phyloP scores from a whole-genome alignment of 2,888 invertebrate species.

The Xestia rhomboidea region DNA sequence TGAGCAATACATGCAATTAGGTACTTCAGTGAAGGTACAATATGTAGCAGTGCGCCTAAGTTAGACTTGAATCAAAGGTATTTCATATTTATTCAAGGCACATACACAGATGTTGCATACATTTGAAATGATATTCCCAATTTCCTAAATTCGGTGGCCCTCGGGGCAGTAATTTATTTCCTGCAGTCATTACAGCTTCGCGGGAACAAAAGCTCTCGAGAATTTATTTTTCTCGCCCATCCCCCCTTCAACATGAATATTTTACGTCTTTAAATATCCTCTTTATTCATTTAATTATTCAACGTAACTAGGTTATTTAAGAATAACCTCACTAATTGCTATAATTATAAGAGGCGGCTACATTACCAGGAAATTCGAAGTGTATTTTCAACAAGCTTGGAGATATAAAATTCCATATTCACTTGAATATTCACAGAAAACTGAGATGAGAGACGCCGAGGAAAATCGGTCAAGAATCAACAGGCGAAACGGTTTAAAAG shows the following conservation, averaged over 20 bases:
- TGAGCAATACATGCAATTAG: conserved; percentile 32
- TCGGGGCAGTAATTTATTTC: conserved; percentile 45
- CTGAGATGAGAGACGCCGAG: conserved; percentile 37
- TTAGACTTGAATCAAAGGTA: neutral
- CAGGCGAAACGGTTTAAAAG: conserved; percentile 60
- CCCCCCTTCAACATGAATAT: conserved; percentile 46
- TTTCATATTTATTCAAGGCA: neutral
- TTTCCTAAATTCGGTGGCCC: conserved; percentile 31
- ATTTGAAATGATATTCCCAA: conserved; percentile 23
- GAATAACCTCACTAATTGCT: conserved; percentile 39
- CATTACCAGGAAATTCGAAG: conserved; percentile 27
- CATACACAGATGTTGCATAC: neutral
- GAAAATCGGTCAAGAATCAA: conserved; percentile 65
- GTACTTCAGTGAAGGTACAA: conserved; percentile 16
- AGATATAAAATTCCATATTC: conserved; percentile 53
- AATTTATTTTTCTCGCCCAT: conserved; percentile 52
- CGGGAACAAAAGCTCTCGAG: conserved; percentile 49
- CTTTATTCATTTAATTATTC: conserved; percentile 55
- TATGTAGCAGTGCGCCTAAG: neutral
- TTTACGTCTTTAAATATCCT: conserved; percentile 47
- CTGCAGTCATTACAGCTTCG: conserved; percentile 52
- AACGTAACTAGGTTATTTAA: conserved; percentile 43
- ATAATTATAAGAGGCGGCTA: conserved; percentile 39
- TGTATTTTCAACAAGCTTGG: conserved; percentile 27
- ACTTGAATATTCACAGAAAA: conserved; percentile 53